Evolutionary conservation across 2,113 vertebrate genomes (phyloP).

Genomic region (Campylorhamphus procurvoides): DNA sequence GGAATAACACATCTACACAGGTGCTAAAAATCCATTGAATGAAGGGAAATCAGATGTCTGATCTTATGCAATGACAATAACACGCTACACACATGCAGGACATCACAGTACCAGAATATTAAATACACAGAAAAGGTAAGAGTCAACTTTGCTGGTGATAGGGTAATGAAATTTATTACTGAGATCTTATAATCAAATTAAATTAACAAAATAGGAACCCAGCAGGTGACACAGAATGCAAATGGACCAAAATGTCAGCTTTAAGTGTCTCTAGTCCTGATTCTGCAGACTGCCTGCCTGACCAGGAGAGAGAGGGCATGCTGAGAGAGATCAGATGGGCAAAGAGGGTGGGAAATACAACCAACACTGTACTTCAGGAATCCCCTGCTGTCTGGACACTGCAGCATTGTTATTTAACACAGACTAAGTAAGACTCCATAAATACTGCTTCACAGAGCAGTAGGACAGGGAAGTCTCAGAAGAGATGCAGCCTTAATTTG

Average conservation of each 20-base stretch:
- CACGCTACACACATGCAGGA: neutral
- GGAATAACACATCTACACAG: neutral
- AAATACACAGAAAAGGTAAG: neutral
- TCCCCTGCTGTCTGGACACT: neutral
- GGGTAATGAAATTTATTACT: neutral
- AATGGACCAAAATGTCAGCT: neutral
- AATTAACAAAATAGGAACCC: neutral
- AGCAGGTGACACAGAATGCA: neutral
- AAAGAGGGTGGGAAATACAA: neutral
- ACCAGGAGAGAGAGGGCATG: neutral
- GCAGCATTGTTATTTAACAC: neutral
- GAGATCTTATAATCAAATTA: neutral
- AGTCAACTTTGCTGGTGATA: neutral
- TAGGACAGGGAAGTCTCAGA: neutral
- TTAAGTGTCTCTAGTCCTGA: neutral
- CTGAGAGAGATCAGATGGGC: neutral
- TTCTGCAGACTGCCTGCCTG: neutral
- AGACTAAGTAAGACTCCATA: neutral
- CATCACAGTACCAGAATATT: neutral
- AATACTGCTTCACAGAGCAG: neutral
- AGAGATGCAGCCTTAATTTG: neutral
- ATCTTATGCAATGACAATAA: neutral
- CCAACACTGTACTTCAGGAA: neutral
- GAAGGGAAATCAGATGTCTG: neutral
- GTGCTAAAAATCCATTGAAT: neutral